Evolutionary conservation across 2,113 vertebrate species (phyloP).

Genomic region (Hydropotes inermis): DNA sequence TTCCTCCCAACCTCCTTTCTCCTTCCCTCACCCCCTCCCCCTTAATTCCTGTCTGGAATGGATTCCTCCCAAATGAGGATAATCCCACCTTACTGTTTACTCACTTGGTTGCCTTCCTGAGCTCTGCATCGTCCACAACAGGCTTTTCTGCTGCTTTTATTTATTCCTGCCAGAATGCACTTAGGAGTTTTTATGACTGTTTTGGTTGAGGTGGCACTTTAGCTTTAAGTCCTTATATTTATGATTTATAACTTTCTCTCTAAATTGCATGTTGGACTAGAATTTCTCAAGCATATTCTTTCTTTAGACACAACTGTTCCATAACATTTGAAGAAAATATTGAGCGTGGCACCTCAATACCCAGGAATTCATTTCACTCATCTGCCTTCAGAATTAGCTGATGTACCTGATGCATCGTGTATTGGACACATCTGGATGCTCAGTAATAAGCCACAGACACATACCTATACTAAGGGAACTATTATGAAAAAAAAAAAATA

Average conservation of each 20-base stretch:
- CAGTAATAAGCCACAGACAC: not conserved
- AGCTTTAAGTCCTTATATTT: slow-evolving; percentile 76
- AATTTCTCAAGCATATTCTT: slow-evolving; percentile 78
- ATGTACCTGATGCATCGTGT: not conserved
- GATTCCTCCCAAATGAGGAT: slow-evolving; percentile 70
- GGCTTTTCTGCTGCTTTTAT: slow-evolving; percentile 75
- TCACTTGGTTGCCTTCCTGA: slow-evolving; percentile 77
- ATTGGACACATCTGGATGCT: not conserved
- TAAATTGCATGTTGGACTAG: slow-evolving; percentile 79
- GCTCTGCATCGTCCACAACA: slow-evolving; percentile 69
- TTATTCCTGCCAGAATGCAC: slow-evolving; percentile 78
- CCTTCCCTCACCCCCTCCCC: not conserved
- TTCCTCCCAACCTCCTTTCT: not conserved
- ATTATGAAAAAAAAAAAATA: not conserved
- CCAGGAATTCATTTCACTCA: slow-evolving; percentile 35
- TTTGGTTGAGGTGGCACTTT: slow-evolving; percentile 78
- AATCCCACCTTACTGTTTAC: slow-evolving; percentile 76
- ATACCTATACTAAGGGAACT: not conserved
- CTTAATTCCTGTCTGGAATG: slow-evolving; percentile 63
- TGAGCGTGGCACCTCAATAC: not conserved
- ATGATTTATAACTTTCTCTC: slow-evolving; percentile 81
- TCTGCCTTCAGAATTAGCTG: slow-evolving; percentile 29
- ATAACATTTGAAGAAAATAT: slow-evolving; percentile 73
- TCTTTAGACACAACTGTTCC: slow-evolving; percentile 79
- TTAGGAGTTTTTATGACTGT: slow-evolving; percentile 79